These are phyloP conservation scores for Phrynocephalus versicolor DNA, from an alignment of 2,113 vertebrate genomes.

Conservation along the genomic window DNA sequence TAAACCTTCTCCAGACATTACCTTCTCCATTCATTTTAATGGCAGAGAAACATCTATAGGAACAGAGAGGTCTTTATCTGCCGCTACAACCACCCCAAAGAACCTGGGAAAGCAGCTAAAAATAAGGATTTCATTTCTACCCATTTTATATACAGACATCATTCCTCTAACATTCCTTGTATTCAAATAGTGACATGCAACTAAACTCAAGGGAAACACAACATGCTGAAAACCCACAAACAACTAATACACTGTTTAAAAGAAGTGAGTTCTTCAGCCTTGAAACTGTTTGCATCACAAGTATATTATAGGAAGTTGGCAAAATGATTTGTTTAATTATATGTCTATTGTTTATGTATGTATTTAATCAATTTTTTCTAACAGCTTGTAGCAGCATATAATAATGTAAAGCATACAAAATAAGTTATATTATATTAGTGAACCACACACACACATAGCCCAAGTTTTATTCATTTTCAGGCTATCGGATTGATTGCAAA, in stretches of 20 bases:
- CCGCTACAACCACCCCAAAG: neutral
- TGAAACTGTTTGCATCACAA: conserved; percentile 16
- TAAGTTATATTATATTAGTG: conserved; percentile 20
- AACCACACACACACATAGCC: neutral
- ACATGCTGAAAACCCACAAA: neutral
- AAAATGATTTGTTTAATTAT: neutral
- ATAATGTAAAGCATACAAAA: neutral
- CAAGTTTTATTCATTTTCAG: conserved; percentile 12
- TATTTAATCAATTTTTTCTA: conserved; percentile 29
- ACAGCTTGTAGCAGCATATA: conserved; percentile 17
- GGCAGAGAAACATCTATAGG: neutral
- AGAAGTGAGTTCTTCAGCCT: neutral
- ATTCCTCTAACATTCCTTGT: neutral
- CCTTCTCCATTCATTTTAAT: neutral
- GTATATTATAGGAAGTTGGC: neutral
- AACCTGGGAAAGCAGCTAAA: neutral
- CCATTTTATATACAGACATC: neutral
- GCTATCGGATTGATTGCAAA: conserved; percentile 34
- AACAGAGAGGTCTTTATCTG: neutral
- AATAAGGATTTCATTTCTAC: neutral
- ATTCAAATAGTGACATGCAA: neutral
- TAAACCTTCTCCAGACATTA: neutral
- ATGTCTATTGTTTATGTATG: neutral
- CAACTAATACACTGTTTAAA: neutral
- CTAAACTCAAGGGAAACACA: neutral